phyloP scores from a whole-genome alignment of 1,140 invertebrate species.

The Apis laboriosa region DNA sequence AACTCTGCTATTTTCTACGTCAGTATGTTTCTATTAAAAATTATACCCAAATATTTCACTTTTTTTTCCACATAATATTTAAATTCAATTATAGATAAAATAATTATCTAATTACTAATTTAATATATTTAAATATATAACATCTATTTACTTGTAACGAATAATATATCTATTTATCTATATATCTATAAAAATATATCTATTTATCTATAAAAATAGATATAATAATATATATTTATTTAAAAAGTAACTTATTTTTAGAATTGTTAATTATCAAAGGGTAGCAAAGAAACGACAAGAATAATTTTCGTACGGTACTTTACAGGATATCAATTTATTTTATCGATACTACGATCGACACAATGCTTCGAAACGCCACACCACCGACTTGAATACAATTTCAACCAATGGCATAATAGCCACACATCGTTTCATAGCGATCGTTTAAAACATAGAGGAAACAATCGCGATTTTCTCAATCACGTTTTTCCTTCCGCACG shows the following conservation, averaged over 20 bases:
- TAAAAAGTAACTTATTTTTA: background rate
- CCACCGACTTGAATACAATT: conserved; percentile 68
- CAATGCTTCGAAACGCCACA: conserved; percentile 72
- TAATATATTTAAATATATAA: background rate
- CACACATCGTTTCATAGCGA: conserved; percentile 21
- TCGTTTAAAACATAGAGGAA: conserved; percentile 38
- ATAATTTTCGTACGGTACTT: conserved; percentile 44
- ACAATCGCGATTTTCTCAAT: conserved; percentile 14
- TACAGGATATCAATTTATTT: conserved; percentile 76
- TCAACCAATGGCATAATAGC: conserved; percentile 29
- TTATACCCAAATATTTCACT: background rate
- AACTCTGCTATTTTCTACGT: background rate
- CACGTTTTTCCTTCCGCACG: background rate
- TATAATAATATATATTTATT: background rate
- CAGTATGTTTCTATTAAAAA: conserved; percentile 38
- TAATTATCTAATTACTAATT: background rate
- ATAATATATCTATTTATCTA: too few relatives aligned
- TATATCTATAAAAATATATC: too few relatives aligned
- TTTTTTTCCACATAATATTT: background rate
- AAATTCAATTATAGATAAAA: background rate
- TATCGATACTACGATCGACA: conserved; percentile 74
- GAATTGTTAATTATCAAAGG: background rate
- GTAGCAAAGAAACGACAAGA: background rate
- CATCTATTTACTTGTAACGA: too few relatives aligned
- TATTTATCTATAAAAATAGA: too few relatives aligned